Evolutionary conservation across 2,888 invertebrate species (phyloP).

Genomic region (Morpho helenor): DNA sequence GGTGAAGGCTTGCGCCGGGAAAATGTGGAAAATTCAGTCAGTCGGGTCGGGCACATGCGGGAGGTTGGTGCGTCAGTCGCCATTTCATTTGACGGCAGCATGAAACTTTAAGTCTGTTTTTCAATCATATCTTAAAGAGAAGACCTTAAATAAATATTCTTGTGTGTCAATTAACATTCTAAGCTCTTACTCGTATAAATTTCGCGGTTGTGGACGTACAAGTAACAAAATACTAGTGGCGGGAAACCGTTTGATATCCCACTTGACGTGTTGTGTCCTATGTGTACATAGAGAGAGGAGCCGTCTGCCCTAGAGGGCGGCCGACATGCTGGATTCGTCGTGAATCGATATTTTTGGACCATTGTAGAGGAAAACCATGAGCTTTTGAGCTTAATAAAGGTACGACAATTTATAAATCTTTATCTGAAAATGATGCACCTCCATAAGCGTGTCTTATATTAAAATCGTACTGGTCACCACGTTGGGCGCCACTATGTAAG

Average conservation of each 20-base stretch:
- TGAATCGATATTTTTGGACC: conserved; percentile 79
- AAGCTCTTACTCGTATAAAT: conserved; percentile 6
- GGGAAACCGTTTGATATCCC: conserved; percentile 78
- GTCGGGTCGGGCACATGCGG: conserved; percentile 67
- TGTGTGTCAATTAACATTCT: conserved; percentile 21
- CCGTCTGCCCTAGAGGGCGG: conserved; percentile 75
- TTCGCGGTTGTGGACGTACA: conserved; percentile 35
- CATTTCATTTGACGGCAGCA: conserved; percentile 43
- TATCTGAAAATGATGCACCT: conserved; percentile 18
- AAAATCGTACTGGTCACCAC: conserved; percentile 36
- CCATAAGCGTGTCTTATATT: conserved; percentile 4
- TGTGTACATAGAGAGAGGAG: conserved; percentile 74
- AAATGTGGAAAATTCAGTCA: conserved; percentile 72
- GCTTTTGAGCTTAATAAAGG: conserved; percentile 71
- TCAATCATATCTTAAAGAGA: conserved; percentile 47
- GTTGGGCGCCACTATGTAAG: conserved; percentile 43
- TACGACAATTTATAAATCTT: conserved; percentile 59
- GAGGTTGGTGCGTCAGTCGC: conserved; percentile 50
- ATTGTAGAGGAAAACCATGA: conserved; percentile 71
- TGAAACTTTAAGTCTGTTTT: conserved; percentile 70
- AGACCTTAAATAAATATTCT: conserved; percentile 31
- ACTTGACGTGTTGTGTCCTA: conserved; percentile 77
- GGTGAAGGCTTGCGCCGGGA: conserved; percentile 78
- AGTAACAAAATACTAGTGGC: conserved; percentile 74
- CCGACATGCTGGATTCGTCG: conserved; percentile 76